Conservation (phyloP, 2,888 invertebrate genomes). For the Ectemnius continuus region DNA sequence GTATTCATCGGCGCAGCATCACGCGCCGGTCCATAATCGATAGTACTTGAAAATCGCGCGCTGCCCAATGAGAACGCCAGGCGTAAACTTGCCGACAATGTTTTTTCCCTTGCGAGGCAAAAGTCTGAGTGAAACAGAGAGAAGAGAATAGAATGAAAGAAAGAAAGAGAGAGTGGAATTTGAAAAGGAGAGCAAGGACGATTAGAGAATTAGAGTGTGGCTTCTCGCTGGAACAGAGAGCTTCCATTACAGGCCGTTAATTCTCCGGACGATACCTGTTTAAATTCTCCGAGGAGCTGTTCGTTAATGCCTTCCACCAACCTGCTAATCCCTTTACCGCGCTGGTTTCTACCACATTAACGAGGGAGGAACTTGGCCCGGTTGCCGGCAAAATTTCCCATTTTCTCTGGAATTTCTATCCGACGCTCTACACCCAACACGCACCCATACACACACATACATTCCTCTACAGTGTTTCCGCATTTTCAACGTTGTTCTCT, state of each 20-base stretch:
- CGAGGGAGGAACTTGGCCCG: slow-evolving; percentile 39
- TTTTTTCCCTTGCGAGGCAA: too few species aligned
- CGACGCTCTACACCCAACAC: not conserved
- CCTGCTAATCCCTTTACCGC: slow-evolving; percentile 4
- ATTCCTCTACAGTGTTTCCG: not conserved
- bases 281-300: slow-evolving; percentile 41
- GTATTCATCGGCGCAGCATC: too few species aligned
- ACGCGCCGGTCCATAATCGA: too few species aligned
- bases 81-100: too few species aligned
- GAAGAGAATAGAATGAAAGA: too few species aligned
- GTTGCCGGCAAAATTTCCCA: slow-evolving; percentile 29
- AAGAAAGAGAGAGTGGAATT: too few species aligned
- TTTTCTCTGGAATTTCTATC: slow-evolving; percentile 26
- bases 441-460: not conserved
- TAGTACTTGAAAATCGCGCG: too few species aligned
- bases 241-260: slow-evolving; percentile 38
- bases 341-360: slow-evolving; percentile 13
- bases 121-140: too few species aligned
- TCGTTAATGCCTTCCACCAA: slow-evolving; percentile 40
- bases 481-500: not conserved
- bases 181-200: slow-evolving; percentile 9
- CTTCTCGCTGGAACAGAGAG: slow-evolving; percentile 5
- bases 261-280: slow-evolving; percentile 43
- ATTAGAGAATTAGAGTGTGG: not conserved
- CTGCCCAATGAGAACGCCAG: too few species aligned